phyloP scores from a whole-genome alignment of 2,797 vertebrate species.

The Danio jaintianensis region DNA sequence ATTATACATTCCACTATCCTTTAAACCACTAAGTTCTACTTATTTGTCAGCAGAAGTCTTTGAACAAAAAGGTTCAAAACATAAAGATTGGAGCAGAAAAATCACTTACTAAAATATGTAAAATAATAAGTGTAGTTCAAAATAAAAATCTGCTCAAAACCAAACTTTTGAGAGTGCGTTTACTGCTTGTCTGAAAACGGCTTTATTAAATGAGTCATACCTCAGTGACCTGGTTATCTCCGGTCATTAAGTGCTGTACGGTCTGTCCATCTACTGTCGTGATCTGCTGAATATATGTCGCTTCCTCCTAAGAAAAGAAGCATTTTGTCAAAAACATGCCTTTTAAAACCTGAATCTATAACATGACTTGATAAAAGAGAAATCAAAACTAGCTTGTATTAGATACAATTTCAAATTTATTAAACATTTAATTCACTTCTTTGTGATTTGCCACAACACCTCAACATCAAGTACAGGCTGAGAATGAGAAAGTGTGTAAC shows the following conservation, averaged over 20 bases:
- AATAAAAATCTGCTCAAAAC: neutral
- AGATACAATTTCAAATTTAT: neutral
- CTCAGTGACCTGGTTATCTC: constrained; percentile 91
- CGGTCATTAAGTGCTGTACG: constrained; percentile 93
- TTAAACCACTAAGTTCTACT: no score
- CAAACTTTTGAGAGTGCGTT: neutral
- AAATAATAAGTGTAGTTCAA: no score
- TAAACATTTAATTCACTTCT: no score
- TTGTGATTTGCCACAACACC: neutral
- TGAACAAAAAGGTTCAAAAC: no score
- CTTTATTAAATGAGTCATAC: constrained; percentile 52
- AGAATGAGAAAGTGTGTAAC: neutral
- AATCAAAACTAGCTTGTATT: neutral
- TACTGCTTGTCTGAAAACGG: neutral
- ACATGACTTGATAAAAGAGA: neutral
- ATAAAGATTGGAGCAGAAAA: no score
- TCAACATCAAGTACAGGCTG: neutral
- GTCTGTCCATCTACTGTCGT: constrained; percentile 95
- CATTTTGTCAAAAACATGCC: neutral
- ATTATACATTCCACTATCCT: no score
- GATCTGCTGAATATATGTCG: constrained; percentile 95
- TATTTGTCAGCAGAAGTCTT: no score
- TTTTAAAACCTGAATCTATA: neutral
- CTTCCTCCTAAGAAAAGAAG: constrained; percentile 84
- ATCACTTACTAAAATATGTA: no score